Evolutionary conservation across 2,797 vertebrate species (phyloP).

Genomic region (Champsocephalus esox): DNA sequence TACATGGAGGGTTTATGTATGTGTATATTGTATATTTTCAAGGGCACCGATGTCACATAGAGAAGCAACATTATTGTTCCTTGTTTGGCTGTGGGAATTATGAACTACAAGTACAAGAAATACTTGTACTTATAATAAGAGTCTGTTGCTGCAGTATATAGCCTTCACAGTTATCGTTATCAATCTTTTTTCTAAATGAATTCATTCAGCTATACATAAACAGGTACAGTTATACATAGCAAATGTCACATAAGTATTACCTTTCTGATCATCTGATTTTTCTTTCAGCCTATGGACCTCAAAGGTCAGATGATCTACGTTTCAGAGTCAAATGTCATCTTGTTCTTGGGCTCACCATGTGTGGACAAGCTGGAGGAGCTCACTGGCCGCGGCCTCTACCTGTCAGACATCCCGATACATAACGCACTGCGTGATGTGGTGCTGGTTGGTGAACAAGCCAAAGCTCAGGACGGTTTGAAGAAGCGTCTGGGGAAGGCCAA

Average conservation of each 20-base stretch:
- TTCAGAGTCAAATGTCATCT: slow-evolving; percentile 92
- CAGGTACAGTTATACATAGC: neutral
- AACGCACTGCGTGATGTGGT: slow-evolving; percentile 96
- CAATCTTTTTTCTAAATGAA: neutral
- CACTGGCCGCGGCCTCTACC: slow-evolving; percentile 94
- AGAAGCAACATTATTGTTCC: neutral
- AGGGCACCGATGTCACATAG: neutral
- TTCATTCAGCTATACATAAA: neutral
- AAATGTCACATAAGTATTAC: neutral
- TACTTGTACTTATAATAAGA: neutral
- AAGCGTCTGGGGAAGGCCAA: slow-evolving; percentile 97
- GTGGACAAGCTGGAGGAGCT: slow-evolving; percentile 97
- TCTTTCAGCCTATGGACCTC: slow-evolving; percentile 93
- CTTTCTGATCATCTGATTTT: slow-evolving; percentile 25
- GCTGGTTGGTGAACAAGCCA: slow-evolving; percentile 96
- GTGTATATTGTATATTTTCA: slow-evolving; percentile 11
- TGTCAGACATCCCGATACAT: slow-evolving; percentile 98
- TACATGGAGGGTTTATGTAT: slow-evolving; percentile 14
- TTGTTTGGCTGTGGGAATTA: neutral
- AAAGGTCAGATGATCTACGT: slow-evolving; percentile 99
- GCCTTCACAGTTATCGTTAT: neutral
- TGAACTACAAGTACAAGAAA: neutral
- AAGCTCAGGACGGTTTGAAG: slow-evolving; percentile 97
- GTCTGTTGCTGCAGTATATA: neutral
- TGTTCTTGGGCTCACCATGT: slow-evolving; percentile 97